Conservation (phyloP, 92 coral and sea anemone species). For the Porites evermanni region DNA sequence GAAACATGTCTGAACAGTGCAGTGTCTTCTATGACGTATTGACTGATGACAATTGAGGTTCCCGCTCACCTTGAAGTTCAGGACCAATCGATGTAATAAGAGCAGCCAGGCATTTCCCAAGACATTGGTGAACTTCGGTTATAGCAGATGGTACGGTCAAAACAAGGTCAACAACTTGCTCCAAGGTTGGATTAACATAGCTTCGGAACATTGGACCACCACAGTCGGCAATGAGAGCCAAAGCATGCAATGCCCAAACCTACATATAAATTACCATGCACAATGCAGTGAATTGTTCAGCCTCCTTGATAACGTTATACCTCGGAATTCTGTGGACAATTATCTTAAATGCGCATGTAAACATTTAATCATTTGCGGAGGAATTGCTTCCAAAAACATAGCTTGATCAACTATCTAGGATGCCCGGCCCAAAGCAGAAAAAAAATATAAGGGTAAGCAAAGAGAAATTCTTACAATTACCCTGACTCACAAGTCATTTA, state of each 20-base stretch:
- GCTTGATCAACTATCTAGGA: too few relatives aligned
- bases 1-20: too few relatives aligned
- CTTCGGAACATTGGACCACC: constrained; percentile 99
- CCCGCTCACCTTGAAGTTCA: constrained; percentile 87
- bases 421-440: too few relatives aligned
- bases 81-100: constrained; percentile 97
- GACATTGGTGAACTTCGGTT: constrained; percentile 97
- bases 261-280: background rate
- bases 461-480: background rate
- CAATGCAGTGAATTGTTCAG: background rate
- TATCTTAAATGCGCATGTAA: too few relatives aligned
- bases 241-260: constrained; percentile 99
- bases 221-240: constrained; percentile 97
- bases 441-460: too few relatives aligned
- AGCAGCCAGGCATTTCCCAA: constrained; percentile 96
- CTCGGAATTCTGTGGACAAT: too few relatives aligned
- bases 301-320: too few relatives aligned
- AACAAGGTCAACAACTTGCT: constrained; percentile 87
- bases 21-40: too few relatives aligned
- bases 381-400: too few relatives aligned
- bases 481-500: background rate
- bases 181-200: constrained; percentile 95
- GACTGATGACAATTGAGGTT: background rate
- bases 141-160: constrained; percentile 93
- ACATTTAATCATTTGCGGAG: too few relatives aligned